Evolutionary conservation across 2,888 invertebrate genomes (phyloP).

Genomic region (Junonia oenone): DNA sequence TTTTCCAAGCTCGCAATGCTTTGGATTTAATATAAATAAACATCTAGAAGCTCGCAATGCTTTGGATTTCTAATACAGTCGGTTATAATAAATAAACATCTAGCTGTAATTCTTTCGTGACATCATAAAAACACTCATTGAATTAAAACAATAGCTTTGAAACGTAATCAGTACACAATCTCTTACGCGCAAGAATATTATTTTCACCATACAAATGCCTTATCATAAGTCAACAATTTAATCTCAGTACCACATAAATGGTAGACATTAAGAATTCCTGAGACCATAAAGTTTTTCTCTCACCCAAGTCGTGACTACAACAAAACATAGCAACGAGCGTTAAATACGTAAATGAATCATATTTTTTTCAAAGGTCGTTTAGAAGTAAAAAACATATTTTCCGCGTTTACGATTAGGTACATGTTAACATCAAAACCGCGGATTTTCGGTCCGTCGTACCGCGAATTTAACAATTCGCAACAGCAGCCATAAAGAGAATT

Average conservation of each 20-base stretch:
- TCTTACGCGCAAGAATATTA: background rate
- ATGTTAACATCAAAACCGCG: slow-evolving; percentile 8
- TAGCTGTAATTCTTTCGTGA: no score
- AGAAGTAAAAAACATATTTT: slow-evolving; percentile 2
- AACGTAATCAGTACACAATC: background rate
- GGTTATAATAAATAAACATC: no score
- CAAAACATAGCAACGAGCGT: slow-evolving; percentile 23
- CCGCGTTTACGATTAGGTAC: background rate
- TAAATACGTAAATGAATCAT: slow-evolving; percentile 27
- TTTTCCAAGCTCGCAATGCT: no score
- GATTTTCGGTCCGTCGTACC: slow-evolving; percentile 30
- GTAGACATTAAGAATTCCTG: slow-evolving; percentile 6
- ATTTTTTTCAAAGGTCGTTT: slow-evolving; percentile 20
- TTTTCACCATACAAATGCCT: background rate
- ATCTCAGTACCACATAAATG: background rate
- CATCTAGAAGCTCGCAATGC: no score
- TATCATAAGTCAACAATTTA: background rate
- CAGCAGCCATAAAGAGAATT: slow-evolving; percentile 40
- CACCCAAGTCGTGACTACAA: slow-evolving; percentile 22
- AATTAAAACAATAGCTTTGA: background rate
- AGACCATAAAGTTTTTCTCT: slow-evolving; percentile 9
- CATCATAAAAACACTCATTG: background rate
- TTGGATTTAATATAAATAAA: no score
- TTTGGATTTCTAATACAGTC: no score
- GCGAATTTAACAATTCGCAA: slow-evolving; percentile 34